Evolutionary conservation across 1,140 invertebrate species (phyloP).

Genomic region (Rhagoletis zephyria): DNA sequence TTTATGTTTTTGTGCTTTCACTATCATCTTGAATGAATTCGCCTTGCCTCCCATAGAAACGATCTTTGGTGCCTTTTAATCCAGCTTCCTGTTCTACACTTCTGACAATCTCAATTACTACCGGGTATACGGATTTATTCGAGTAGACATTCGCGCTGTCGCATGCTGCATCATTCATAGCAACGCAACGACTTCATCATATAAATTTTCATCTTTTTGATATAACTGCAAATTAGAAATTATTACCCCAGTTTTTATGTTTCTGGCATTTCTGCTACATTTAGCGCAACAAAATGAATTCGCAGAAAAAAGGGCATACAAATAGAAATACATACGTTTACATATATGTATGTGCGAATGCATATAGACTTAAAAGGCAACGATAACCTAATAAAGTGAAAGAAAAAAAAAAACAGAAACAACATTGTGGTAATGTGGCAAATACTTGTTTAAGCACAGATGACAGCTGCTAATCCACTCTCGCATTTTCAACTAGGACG

Average conservation of each 20-base stretch:
- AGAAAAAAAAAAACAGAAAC: constrained; percentile 11
- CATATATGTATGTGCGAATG: background rate
- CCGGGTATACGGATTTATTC: no score
- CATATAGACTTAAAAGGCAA: background rate
- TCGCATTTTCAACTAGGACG: background rate
- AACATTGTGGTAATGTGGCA: background rate
- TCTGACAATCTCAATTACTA: no score
- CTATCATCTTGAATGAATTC: no score
- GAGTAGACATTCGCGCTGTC: background rate
- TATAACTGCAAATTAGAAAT: constrained; percentile 50
- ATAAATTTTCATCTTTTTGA: constrained; percentile 50
- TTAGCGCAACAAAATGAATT: constrained; percentile 3
- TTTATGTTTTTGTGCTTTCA: no score
- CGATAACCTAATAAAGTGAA: background rate
- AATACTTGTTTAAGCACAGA: constrained; percentile 48
- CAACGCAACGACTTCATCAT: constrained; percentile 33
- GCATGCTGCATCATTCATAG: constrained; percentile 5
- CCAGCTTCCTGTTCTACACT: no score
- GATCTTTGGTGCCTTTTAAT: no score
- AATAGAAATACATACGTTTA: background rate
- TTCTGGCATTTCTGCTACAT: constrained; percentile 35
- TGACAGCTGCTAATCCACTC: constrained; percentile 46
- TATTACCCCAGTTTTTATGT: constrained; percentile 28
- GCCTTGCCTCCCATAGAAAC: no score
- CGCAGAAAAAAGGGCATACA: background rate